Evolutionary conservation across 2,797 vertebrate genomes (phyloP).

Genomic region (Myiotriccus ornatus): DNA sequence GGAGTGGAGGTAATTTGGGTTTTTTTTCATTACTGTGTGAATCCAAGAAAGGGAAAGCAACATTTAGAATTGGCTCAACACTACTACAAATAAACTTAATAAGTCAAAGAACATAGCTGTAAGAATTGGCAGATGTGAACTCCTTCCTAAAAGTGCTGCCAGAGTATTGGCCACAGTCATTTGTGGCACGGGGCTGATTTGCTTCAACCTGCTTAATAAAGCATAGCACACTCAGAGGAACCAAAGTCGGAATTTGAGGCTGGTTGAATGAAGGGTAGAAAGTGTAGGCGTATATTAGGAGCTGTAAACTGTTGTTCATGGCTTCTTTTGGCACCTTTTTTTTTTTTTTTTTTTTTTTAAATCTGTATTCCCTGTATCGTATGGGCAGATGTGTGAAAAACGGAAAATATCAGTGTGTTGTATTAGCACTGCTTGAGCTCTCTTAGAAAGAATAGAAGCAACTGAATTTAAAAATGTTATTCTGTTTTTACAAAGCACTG

Average conservation of each 20-base stretch:
- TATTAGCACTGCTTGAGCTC: neutral
- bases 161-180: neutral
- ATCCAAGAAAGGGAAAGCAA: neutral
- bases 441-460: neutral
- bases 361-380: accelerated
- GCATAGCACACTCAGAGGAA: neutral
- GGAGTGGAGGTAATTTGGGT: neutral
- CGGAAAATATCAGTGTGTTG: neutral
- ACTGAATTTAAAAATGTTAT: neutral
- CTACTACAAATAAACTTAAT: neutral
- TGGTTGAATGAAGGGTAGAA: constrained; percentile 11
- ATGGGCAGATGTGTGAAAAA: neutral
- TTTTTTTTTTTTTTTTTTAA: neutral
- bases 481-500: neutral
- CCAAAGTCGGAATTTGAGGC: neutral
- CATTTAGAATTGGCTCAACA: neutral
- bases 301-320: neutral
- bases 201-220: constrained; percentile 41
- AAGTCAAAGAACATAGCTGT: neutral
- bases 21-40: neutral
- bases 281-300: neutral
- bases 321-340: neutral
- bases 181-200: neutral
- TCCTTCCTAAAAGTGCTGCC: constrained; percentile 1
- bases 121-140: constrained; percentile 13